phyloP scores from a whole-genome alignment of 2,113 vertebrate genomes.

The Dromas ardeola region DNA sequence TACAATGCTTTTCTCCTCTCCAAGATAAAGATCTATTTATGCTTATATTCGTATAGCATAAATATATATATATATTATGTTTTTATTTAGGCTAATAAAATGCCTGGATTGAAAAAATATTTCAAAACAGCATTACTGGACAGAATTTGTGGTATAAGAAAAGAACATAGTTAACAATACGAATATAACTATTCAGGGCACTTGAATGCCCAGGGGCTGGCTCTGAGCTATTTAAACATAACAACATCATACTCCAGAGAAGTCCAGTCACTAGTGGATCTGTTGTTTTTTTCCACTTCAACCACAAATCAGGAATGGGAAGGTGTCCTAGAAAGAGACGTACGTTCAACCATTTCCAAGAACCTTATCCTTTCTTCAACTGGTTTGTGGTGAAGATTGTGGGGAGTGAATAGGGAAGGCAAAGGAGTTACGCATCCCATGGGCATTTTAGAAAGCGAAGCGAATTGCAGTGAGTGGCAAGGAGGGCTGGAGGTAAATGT shows the following conservation, averaged over 20 bases:
- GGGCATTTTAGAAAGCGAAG: not conserved
- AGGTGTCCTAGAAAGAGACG: not conserved
- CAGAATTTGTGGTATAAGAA: not conserved
- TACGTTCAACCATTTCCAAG: not conserved
- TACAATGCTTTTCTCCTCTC: rapidly evolving
- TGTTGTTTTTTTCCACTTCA: not conserved
- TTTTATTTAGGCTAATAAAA: not conserved
- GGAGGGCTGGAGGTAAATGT: not conserved
- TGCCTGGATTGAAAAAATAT: not conserved
- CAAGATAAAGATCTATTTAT: not conserved
- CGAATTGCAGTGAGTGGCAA: rapidly evolving
- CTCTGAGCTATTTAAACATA: not conserved
- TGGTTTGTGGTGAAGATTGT: not conserved
- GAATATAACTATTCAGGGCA: not conserved
- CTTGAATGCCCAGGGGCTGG: not conserved
- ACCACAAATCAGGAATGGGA: not conserved
- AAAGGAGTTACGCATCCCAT: not conserved
- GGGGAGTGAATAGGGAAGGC: not conserved
- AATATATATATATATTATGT: not conserved
- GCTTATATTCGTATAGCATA: not conserved
- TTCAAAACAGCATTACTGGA: not conserved
- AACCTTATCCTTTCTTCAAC: not conserved
- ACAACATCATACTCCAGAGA: not conserved
- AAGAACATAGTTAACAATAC: not conserved
- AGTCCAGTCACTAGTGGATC: not conserved